Conservation (phyloP, 2,113 vertebrate species). For the Vanacampus margaritifer region DNA sequence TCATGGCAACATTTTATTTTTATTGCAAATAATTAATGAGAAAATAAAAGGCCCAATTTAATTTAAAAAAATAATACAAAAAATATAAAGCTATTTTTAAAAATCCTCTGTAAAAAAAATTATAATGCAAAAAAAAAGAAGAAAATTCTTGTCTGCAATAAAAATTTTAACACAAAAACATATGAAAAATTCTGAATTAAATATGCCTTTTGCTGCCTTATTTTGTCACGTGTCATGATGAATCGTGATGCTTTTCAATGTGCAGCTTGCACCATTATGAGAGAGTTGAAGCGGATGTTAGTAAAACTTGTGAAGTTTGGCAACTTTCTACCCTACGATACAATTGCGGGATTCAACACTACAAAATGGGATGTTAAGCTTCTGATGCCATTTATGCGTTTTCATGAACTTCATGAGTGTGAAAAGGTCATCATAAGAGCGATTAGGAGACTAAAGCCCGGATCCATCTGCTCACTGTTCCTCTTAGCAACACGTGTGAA, state of each 20-base stretch:
- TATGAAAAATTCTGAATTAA: no score
- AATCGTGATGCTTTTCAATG: background rate
- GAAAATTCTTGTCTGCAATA: no score
- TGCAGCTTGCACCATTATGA: background rate
- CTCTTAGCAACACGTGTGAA: conserved; percentile 32
- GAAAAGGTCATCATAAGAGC: background rate
- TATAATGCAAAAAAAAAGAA: no score
- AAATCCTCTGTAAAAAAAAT: no score
- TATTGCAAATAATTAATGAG: no score
- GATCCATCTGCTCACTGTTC: background rate
- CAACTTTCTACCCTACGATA: background rate
- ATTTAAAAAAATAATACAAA: no score
- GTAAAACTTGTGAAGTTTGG: background rate
- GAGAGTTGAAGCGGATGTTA: background rate
- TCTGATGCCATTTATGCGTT: background rate
- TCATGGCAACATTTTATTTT: no score
- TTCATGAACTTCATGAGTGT: background rate
- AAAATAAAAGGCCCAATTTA: no score
- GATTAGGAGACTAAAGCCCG: background rate
- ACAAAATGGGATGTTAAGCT: background rate
- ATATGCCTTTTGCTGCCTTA: background rate
- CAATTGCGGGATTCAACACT: background rate
- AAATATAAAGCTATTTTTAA: no score
- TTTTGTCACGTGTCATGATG: background rate
- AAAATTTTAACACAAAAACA: no score